Base-by-base conservation (phyloP, 1,140 invertebrate species). In the Dreissena rostriformis region DNA sequence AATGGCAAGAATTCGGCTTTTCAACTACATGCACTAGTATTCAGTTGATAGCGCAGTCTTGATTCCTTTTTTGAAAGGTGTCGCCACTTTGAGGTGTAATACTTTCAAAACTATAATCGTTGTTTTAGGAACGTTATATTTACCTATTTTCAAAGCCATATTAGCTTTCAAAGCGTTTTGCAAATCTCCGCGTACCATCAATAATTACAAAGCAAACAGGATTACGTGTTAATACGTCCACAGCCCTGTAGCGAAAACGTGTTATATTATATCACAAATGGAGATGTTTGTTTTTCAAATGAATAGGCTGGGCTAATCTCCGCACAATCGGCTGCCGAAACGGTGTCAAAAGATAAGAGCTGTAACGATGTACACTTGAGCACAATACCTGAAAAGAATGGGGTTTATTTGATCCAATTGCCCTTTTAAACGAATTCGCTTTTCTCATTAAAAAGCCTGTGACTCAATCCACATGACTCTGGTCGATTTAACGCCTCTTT, bases 151-250 rank as follows among this genome's bases (percentile, higher is more conserved):
- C 39, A 74, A 82, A 28, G 57, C 66, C 61, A 28, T 75, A 74
- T 74, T 82, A 82, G 71, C 28, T 66, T 75, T 75, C 71, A 75
- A 82, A 82, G 80, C 52, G 55, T 29, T 72, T 72, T n/a, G 53
- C 67, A 82, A 82, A 57, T 68, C 70, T 65, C 29, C 12, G 39
- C 66, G 63, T 75, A 73, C 74, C 80, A 75, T 68, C 80, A 82
- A 82, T 82, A 82, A 82, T 82, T 74, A 73, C 71, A 52, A 68
- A 29, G 63, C 51, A 82, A 74, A 82, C 57, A 82, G 51, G 10
- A 22, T 28, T 67, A 39, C 39, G 80, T 74, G 80, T 82, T 74
- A 82, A 82, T 82, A 82, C 65, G 80, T 82, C 72, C 80, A 75
- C 49, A 22, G 22, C 57, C 61, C 55, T 74, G 80, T 82, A 74